Evolutionary conservation across 2,888 invertebrate genomes (phyloP).

Genomic region (Trissolcus japonicus): DNA sequence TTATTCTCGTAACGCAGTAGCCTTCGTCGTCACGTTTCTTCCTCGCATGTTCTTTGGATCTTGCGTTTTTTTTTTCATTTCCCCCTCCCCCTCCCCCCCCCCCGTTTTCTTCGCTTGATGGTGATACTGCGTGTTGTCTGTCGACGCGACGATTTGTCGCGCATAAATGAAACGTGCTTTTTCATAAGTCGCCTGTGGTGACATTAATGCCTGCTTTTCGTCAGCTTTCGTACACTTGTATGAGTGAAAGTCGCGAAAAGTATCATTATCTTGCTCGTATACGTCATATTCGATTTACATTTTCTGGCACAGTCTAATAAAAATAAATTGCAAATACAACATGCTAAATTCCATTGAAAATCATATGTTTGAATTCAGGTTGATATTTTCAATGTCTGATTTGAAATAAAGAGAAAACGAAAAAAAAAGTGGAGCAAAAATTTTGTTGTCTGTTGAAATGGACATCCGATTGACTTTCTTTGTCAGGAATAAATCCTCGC

Average conservation of each 20-base stretch:
- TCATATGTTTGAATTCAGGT: no score
- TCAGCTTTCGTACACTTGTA: constrained; percentile 30
- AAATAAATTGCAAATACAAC: no score
- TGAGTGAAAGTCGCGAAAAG: constrained; percentile 44
- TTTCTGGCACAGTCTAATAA: no score
- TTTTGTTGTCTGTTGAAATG: no score
- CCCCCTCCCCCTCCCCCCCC: neutral
- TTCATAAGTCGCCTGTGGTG: constrained; percentile 24
- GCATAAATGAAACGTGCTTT: constrained; percentile 7
- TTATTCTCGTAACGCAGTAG: constrained; percentile 48
- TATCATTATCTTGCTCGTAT: constrained; percentile 9
- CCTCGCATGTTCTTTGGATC: constrained; percentile 15
- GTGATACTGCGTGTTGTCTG: no score
- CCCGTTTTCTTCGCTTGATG: neutral
- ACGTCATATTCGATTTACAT: no score
- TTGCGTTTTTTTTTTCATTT: constrained; percentile 6
- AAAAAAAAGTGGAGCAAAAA: no score
- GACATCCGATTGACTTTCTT: neutral
- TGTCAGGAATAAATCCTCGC: neutral
- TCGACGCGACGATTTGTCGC: constrained; percentile 18
- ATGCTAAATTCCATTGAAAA: no score
- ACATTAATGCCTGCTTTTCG: constrained; percentile 30
- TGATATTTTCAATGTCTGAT: no score
- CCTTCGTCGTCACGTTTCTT: constrained; percentile 37
- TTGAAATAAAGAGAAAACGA: no score